A percentile compares a stretch with the other conserved stretches of the same genome.
These are phyloP conservation scores for Apotomis betuletana DNA, from an alignment of 2,888 invertebrate species.

Conservation along the genomic window DNA sequence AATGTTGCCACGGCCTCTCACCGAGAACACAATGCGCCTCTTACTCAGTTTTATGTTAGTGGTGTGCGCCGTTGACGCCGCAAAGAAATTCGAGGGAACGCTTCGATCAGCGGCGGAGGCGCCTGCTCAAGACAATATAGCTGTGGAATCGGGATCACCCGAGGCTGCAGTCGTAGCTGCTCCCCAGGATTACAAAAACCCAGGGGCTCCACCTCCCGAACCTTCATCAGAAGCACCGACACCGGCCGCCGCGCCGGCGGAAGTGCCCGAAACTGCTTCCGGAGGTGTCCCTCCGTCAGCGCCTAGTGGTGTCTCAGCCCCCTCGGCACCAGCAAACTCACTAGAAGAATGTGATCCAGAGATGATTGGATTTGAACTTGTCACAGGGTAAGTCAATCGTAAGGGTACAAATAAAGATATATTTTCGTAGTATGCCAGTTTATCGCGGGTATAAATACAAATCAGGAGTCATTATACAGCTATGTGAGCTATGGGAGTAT, in stretches of 20 bases:
- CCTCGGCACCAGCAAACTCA: conserved; percentile 82
- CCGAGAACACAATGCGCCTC: conserved; percentile 74
- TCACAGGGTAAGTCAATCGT: conserved; percentile 87
- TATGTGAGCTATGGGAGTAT: conserved; percentile 43
- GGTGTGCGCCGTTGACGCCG: conserved; percentile 74
- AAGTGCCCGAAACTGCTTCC: conserved; percentile 76
- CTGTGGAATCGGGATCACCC: conserved; percentile 74
- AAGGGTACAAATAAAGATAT: background rate
- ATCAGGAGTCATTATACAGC: background rate
- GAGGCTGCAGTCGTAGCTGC: conserved; percentile 76
- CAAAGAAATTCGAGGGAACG: conserved; percentile 78
- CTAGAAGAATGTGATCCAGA: conserved; percentile 93
- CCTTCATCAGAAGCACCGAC: conserved; percentile 55
- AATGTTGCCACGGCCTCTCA: conserved; percentile 76
- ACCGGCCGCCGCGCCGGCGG: conserved; percentile 51
- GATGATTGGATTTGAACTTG: conserved; percentile 95
- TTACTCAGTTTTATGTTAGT: conserved; percentile 75
- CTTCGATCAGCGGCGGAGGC: conserved; percentile 78
- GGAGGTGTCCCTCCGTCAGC: conserved; percentile 78
- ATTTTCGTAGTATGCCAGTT: too few species aligned
- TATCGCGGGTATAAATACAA: too few species aligned
- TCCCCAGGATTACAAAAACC: conserved; percentile 75
- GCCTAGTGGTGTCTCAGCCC: conserved; percentile 77
- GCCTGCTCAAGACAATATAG: conserved; percentile 78
- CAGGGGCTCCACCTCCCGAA: conserved; percentile 66